Evolutionary conservation across 2,888 invertebrate species (phyloP), one percentile per base, ranked within the genome.

Genomic region (Empis livida): DNA sequence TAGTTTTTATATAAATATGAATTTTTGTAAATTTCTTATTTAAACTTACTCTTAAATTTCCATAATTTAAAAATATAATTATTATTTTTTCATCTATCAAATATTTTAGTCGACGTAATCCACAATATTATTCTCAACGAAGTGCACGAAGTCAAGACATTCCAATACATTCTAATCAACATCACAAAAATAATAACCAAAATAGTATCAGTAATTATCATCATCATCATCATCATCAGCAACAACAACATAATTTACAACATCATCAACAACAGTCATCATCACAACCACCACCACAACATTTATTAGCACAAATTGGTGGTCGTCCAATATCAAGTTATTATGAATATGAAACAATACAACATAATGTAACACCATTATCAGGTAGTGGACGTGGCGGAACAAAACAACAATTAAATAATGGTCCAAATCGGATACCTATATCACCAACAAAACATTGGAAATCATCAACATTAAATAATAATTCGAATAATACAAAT

Each of bases 291-390:
- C 69, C 76, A 76, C 65, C 23, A 5, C 27, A 17, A 37, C 47
- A 49, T 32, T 44, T 52, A 35, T 47, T 48, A 10, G 41, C 49
- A 17, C 44, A 41, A 41, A 41, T 50, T 43, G 60, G 56, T n/a
- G 16, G 60, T 44, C 74, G 88, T 15, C 87, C 88, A 6, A 79
- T 82, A 51, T 87, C 87, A 50, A 88, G 85, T 69, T 87, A 82
- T 68, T 88, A 86, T 67, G 88, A 89, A 67, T 88, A 88, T 67
- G 88, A 88, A 65, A 83, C 79, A 55, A 80, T 84, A 31, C 83
- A 83, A 56, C 75, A 81, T 20, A 75, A 75, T 54, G 74, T 71
- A 61, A 73, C 72, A 66, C 59, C 53, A 56, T 51, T 61, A 69
- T 66, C 62, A 64, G 63, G 59, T 49, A 51, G 54, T 51, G 53